A percentile compares a stretch with the other conserved stretches of the same genome.
Conservation (phyloP, 2,797 vertebrate genomes). For the Parotocinclus haroldoi region DNA sequence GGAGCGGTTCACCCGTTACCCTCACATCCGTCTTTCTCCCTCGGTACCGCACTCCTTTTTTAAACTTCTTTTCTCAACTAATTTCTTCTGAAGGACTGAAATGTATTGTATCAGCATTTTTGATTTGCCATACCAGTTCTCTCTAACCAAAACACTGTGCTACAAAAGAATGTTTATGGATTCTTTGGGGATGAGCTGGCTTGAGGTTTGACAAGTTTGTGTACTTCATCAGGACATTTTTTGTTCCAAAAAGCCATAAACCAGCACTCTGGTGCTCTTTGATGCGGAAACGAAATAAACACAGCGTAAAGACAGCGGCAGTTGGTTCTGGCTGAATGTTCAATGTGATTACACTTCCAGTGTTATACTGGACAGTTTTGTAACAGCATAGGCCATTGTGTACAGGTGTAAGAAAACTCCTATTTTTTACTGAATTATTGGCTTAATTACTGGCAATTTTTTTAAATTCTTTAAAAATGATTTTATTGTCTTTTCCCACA, state of each 20-base stretch:
- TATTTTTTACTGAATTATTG: too few relatives aligned
- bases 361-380: too few relatives aligned
- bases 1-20: background rate
- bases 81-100: background rate
- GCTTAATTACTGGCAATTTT: too few relatives aligned
- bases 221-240: conserved; percentile 36
- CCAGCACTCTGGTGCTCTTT: conserved; percentile 26
- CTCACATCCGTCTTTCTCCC: background rate
- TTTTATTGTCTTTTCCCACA: too few relatives aligned
- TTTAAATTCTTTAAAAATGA: too few relatives aligned
- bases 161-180: conserved; percentile 57
- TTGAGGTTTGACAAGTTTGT: conserved; percentile 42
- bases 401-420: too few relatives aligned
- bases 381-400: too few relatives aligned
- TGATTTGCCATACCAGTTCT: conserved; percentile 8
- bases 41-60: background rate
- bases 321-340: conserved; percentile 33
- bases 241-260: conserved; percentile 11
- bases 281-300: conserved; percentile 47
- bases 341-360: too few relatives aligned
- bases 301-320: conserved; percentile 20
- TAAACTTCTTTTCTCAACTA: background rate
- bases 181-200: conserved; percentile 55
- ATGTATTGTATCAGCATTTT: conserved; percentile 10
- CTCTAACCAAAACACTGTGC: conserved; percentile 42